Conservation (phyloP, 2,888 invertebrate species). For the Anorthoa munda region DNA sequence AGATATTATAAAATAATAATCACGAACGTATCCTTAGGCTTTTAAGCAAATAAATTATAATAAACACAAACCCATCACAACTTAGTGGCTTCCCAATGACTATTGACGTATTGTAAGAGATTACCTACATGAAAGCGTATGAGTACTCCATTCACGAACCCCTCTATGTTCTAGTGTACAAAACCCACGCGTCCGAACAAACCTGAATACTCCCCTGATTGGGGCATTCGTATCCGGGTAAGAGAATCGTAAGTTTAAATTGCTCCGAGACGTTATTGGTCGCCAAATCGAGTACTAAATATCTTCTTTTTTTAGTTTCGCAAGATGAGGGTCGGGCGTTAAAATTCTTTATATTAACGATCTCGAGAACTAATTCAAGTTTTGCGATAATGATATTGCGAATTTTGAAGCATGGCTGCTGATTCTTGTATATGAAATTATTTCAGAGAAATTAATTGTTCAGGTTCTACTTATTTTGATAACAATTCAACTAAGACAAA, state of each 20-base stretch:
- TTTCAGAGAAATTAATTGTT: conserved; percentile 13
- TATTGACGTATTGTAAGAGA: neutral
- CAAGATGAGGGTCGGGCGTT: conserved; percentile 41
- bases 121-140: neutral
- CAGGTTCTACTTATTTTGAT: too few species aligned
- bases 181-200: conserved; percentile 67
- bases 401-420: conserved; percentile 4
- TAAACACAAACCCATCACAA: neutral
- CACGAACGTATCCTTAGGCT: too few species aligned
- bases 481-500: too few species aligned
- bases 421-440: conserved; percentile 1
- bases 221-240: conserved; percentile 74
- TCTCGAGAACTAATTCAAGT: conserved; percentile 35
- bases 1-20: too few species aligned
- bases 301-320: conserved; percentile 35
- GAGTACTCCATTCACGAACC: conserved; percentile 17
- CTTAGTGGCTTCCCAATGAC: neutral
- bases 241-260: conserved; percentile 60
- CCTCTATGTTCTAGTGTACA: conserved; percentile 67
- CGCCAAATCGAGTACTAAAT: conserved; percentile 49
- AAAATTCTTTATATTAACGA: conserved; percentile 50
- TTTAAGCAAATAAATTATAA: too few species aligned
- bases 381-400: conserved; percentile 27
- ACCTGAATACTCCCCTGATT: conserved; percentile 71
- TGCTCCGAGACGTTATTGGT: conserved; percentile 52